Conservation (phyloP, 1,140 invertebrate species). For the Apis florea region DNA sequence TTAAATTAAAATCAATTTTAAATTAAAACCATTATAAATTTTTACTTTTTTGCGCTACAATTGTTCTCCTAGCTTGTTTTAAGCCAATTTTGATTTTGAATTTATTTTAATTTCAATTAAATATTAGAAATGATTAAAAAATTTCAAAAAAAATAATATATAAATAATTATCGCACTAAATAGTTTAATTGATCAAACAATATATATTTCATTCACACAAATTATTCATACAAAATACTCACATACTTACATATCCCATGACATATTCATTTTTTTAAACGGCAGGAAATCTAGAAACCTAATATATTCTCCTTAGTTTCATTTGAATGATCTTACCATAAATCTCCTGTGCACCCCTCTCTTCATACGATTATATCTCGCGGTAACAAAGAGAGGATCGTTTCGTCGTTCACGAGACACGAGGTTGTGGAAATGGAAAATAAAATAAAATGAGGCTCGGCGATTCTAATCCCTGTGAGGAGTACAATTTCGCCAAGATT, state of each 20-base stretch:
- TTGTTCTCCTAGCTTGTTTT: too few species aligned
- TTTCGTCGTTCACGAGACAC: neutral
- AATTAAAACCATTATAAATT: too few species aligned
- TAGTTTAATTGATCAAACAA: neutral
- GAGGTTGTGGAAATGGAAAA: neutral
- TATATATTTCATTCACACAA: too few species aligned
- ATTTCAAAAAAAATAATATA: too few species aligned
- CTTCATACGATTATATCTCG: neutral
- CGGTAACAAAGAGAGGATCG: neutral
- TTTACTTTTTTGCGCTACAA: too few species aligned
- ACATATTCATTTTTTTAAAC: neutral
- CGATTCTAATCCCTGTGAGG: constrained; percentile 39
- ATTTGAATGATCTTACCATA: neutral
- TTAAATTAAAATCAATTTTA: too few species aligned
- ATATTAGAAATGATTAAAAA: too few species aligned
- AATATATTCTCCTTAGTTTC: neutral
- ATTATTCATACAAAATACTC: neutral
- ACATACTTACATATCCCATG: neutral
- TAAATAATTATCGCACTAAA: neutral
- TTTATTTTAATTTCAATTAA: too few species aligned
- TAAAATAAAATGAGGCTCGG: constrained; percentile 21
- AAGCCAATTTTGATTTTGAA: too few species aligned
- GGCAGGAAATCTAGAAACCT: too few species aligned
- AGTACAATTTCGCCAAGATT: constrained; percentile 58
- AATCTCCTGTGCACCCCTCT: neutral